These are phyloP conservation scores for Plagiodera versicolora DNA, from an alignment of 2,888 invertebrate genomes.

Conservation along the genomic window DNA sequence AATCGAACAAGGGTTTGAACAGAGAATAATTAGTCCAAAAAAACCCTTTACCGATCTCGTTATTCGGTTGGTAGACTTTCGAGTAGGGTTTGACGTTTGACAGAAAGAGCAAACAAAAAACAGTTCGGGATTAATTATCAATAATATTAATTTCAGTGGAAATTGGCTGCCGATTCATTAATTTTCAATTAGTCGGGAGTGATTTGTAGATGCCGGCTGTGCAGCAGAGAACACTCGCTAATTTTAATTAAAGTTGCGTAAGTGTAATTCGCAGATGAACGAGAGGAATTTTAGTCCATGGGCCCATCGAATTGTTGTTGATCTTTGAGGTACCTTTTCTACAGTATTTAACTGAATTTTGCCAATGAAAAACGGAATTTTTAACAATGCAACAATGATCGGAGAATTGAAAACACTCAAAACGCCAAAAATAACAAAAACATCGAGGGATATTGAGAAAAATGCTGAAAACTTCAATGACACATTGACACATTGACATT, in stretches of 20 bases:
- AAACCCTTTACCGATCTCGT: slow-evolving; percentile 21
- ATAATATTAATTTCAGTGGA: slow-evolving; percentile 33
- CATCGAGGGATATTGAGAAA: no score
- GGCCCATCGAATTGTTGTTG: slow-evolving; percentile 1
- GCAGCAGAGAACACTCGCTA: slow-evolving; percentile 33
- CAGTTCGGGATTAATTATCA: slow-evolving; percentile 26
- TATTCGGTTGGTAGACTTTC: slow-evolving; percentile 18
- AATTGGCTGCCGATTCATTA: slow-evolving; percentile 31
- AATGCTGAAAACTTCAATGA: no score
- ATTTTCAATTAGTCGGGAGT: slow-evolving; percentile 28
- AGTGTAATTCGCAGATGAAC: slow-evolving; percentile 34
- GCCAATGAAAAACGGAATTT: neutral
- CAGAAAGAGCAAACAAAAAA: slow-evolving; percentile 24
- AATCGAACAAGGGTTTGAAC: no score
- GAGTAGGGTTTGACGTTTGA: slow-evolving; percentile 27
- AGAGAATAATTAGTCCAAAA: slow-evolving; percentile 1
- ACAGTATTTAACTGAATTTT: neutral
- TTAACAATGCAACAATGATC: no score
- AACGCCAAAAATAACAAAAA: no score
- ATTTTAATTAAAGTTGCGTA: slow-evolving; percentile 38
- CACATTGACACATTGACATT: no score
- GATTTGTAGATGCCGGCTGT: slow-evolving; percentile 19
- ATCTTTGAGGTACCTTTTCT: no score
- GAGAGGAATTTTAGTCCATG: slow-evolving; percentile 14
- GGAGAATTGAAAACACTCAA: no score